Base-by-base conservation (phyloP, 1,140 invertebrate genomes). In the Stegodyphus mimosarum region DNA sequence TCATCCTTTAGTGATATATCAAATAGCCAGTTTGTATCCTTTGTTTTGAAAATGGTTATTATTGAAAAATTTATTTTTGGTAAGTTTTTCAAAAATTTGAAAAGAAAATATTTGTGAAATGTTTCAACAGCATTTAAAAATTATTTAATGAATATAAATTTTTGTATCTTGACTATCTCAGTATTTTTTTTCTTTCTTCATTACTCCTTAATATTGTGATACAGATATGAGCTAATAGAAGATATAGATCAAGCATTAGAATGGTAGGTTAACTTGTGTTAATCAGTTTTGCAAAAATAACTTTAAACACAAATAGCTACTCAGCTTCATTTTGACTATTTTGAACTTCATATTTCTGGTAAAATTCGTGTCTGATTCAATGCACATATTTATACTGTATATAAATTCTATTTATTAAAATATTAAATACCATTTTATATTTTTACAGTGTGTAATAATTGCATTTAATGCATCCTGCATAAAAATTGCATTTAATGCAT, bases 1-100 rank as follows among this genome's bases (percentile, higher is more conserved):
- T 89, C 94, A 95, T 91, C 94, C 95, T 10, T 94, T 96, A 90
- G 95, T 97, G 6, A 92, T 96, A 70, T 97, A 94, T 90, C 96
- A 98, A 91, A 93, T 97, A 83, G 97, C 95, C 53, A 92, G 94
- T 88, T 91, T 97, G 84, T 94, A 96, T 86, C 85, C 85, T 86
- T 86, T 70, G 17, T 86, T 17, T 71, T 69, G 7, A 53, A 13
- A 49, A 7, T 70, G 7, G 9, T 60, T 60, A 50, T 72, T 33
- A 0, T 17, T 55, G 17, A 6, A 51, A 51, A 72, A 10, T 51
- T 49, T 50, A 17, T 72, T 72, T 15, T 33, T 72, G 5, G 0
- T 51, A 49, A 72, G 17, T 49, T 15, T 51, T 51, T 51, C 11
- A 17, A 33, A n/a, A 69, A 9, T 18, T 10, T 18, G 51, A 18